Percentiles rank a stretch among this genome's conserved stretches.
Evolutionary conservation across 2,113 vertebrate genomes (phyloP).

Genomic region (Oriolus oriolus): DNA sequence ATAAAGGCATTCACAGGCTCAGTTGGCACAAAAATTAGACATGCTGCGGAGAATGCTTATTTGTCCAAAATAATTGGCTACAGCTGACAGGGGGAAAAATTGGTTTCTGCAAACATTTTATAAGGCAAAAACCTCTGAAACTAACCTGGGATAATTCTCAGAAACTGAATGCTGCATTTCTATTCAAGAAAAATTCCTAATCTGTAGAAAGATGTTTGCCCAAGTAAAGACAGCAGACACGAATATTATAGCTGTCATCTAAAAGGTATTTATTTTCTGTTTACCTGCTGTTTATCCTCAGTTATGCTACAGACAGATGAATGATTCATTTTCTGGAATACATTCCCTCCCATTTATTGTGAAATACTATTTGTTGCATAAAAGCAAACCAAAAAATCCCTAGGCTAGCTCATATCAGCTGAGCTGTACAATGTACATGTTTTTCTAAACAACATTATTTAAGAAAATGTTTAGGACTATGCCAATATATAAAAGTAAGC

Average conservation of each 20-base stretch:
- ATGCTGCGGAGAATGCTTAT: not conserved
- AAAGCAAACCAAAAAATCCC: not conserved
- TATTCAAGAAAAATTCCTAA: not conserved
- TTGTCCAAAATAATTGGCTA: slow-evolving; percentile 22
- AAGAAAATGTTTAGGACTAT: not conserved
- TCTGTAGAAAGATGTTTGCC: not conserved
- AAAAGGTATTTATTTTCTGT: not conserved
- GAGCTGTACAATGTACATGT: not conserved
- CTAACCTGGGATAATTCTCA: not conserved
- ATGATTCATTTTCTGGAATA: not conserved
- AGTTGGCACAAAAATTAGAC: not conserved
- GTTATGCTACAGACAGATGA: not conserved
- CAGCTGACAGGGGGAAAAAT: not conserved
- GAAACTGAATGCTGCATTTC: not conserved
- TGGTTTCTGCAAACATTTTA: not conserved
- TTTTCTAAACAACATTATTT: not conserved
- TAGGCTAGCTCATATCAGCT: not conserved
- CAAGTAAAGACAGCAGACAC: not conserved
- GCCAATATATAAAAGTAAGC: not conserved
- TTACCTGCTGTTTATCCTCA: not conserved
- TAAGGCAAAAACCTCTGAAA: not conserved
- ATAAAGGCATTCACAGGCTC: not conserved
- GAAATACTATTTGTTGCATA: not conserved
- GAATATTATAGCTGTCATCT: not conserved
- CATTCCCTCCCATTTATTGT: not conserved